phyloP scores from a whole-genome alignment of 2,113 vertebrate genomes.

The Probosciger aterrimus region DNA sequence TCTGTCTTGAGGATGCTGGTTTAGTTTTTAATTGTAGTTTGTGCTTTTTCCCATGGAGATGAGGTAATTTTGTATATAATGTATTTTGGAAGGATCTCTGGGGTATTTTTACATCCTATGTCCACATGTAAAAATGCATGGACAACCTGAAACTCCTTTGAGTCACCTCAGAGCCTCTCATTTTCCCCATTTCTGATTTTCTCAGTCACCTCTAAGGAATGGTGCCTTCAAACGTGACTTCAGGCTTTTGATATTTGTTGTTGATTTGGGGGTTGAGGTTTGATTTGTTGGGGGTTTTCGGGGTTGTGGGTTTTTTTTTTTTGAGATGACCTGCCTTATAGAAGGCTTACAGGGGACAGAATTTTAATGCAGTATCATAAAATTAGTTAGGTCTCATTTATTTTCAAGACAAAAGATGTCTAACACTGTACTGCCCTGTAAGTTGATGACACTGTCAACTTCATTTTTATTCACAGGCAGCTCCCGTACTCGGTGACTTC shows the following conservation, averaged over 20 bases:
- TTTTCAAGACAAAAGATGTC: neutral
- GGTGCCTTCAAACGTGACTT: neutral
- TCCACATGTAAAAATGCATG: neutral
- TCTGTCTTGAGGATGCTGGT: too few relatives aligned
- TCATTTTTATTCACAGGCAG: constrained; percentile 42
- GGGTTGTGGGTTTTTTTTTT: rapidly evolving
- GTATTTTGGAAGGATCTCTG: neutral
- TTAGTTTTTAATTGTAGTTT: neutral
- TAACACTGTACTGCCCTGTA: neutral
- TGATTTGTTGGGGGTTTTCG: neutral
- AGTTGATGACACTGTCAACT: neutral
- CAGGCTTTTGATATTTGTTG: neutral
- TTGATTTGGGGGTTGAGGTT: neutral
- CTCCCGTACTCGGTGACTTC: neutral
- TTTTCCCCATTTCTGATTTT: neutral
- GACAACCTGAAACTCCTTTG: neutral
- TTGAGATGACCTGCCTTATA: neutral
- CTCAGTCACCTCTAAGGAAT: neutral
- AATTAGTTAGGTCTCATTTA: neutral
- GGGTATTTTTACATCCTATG: neutral
- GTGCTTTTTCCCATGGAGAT: neutral
- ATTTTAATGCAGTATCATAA: neutral
- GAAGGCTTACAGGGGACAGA: neutral
- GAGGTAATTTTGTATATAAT: neutral
- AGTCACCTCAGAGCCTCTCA: neutral